A percentile compares a stretch with the other conserved stretches of the same genome.
These are phyloP conservation scores for Bactericera cockerelli DNA, from an alignment of 1,140 invertebrate species.

Conservation along the genomic window DNA sequence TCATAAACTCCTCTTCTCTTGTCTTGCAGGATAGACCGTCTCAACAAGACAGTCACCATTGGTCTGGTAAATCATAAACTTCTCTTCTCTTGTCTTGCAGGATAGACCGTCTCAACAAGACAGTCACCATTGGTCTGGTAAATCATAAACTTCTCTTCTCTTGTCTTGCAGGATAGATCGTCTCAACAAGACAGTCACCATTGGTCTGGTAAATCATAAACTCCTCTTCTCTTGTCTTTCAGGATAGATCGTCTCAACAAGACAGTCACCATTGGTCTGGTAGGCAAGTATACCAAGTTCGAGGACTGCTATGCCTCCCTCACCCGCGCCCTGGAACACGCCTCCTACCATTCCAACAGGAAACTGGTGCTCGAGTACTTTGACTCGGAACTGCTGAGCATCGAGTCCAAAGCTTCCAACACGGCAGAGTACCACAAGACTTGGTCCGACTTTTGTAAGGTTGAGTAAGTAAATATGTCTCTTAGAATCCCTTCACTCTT, in stretches of 20 bases:
- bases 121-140: too few relatives aligned
- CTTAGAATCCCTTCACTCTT: background rate
- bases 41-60: too few relatives aligned
- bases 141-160: too few relatives aligned
- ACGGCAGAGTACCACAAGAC: constrained; percentile 82
- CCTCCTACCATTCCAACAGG: constrained; percentile 60
- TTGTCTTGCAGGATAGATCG: constrained; percentile 36
- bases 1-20: too few relatives aligned
- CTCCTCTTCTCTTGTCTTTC: constrained; percentile 14
- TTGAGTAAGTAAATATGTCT: constrained; percentile 50
- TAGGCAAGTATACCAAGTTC: constrained; percentile 97
- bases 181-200: too few relatives aligned
- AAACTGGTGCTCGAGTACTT: constrained; percentile 47
- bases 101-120: too few relatives aligned
- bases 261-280: constrained; percentile 79
- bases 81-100: too few relatives aligned
- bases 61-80: too few relatives aligned
- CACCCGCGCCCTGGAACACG: constrained; percentile 86
- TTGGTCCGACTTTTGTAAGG: constrained; percentile 79
- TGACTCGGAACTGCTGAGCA: constrained; percentile 79
- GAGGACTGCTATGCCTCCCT: constrained; percentile 95
- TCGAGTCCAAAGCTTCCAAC: constrained; percentile 46
- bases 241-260: constrained; percentile 61
- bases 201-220: too few relatives aligned
- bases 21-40: constrained; percentile 36